Evolutionary conservation across 2,888 invertebrate genomes (phyloP).

Genomic region (Pyrocoelia pectoralis): DNA sequence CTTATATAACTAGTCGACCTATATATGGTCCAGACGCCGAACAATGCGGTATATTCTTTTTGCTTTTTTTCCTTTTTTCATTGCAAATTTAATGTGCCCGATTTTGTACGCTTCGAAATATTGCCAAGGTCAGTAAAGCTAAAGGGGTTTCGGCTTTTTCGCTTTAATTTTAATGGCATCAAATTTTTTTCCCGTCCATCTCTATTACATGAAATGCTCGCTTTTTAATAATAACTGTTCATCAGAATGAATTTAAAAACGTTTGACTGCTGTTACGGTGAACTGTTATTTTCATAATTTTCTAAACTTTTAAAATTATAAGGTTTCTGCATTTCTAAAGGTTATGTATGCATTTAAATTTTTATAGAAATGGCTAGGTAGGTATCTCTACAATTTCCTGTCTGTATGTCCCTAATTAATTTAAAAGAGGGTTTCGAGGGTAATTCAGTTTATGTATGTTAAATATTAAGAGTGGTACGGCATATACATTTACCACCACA

Average conservation of each 20-base stretch:
- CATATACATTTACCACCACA: too few relatives aligned
- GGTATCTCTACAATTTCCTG: constrained; percentile 1
- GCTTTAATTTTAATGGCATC: neutral
- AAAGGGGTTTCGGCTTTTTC: constrained; percentile 23
- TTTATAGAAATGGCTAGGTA: neutral
- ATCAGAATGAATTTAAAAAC: neutral
- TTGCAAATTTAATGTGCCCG: constrained; percentile 47
- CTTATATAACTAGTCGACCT: constrained; percentile 52
- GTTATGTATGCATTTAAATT: neutral
- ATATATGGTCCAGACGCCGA: constrained; percentile 59
- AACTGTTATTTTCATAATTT: constrained; percentile 1
- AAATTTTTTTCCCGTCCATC: neutral
- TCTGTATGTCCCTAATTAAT: neutral
- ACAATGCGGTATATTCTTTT: constrained; percentile 51
- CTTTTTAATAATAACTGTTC: neutral
- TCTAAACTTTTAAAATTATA: neutral
- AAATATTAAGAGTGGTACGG: too few relatives aligned
- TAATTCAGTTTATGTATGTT: too few relatives aligned
- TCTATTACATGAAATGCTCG: neutral
- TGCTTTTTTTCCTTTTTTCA: constrained; percentile 42
- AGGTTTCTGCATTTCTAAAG: neutral
- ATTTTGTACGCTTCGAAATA: constrained; percentile 40
- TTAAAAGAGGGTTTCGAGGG: too few relatives aligned
- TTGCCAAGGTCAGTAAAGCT: constrained; percentile 50
- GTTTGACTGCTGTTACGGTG: neutral